Conservation (phyloP, 2,797 vertebrate genomes). For the Moxostoma hubbsi region DNA sequence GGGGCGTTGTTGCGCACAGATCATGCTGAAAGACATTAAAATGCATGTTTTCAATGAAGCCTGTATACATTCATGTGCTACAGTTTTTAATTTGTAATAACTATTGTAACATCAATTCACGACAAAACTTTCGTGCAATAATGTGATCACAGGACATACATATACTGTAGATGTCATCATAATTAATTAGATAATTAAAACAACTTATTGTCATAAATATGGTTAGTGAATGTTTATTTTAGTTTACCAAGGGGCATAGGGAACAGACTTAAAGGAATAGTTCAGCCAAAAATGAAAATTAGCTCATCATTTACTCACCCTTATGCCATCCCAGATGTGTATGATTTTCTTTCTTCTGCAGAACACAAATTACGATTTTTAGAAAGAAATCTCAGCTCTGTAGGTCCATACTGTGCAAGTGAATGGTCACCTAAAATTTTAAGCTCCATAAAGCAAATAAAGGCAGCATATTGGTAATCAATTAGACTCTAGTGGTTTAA, state of each 20-base stretch:
- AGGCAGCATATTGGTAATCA: too few relatives aligned
- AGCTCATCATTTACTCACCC: too few relatives aligned
- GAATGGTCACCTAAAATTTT: too few relatives aligned
- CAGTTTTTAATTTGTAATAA: background rate
- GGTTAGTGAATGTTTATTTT: background rate
- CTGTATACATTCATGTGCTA: background rate
- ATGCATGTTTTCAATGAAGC: background rate
- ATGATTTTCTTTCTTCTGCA: too few relatives aligned
- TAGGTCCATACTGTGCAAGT: too few relatives aligned
- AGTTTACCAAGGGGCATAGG: background rate
- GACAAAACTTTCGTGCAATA: background rate
- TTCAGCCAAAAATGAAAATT: too few relatives aligned
- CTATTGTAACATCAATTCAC: background rate
- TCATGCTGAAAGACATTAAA: background rate
- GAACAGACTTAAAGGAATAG: background rate
- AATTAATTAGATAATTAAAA: background rate
- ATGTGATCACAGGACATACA: background rate
- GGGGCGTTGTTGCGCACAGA: constrained; percentile 37
- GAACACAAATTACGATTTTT: too few relatives aligned
- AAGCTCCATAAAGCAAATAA: too few relatives aligned
- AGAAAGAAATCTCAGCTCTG: too few relatives aligned
- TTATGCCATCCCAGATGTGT: too few relatives aligned
- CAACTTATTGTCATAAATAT: background rate
- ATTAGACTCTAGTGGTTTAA: too few relatives aligned
- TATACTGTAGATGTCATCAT: background rate